phyloP scores from a whole-genome alignment of 2,888 invertebrate species.

The Euplexia lucipara region DNA sequence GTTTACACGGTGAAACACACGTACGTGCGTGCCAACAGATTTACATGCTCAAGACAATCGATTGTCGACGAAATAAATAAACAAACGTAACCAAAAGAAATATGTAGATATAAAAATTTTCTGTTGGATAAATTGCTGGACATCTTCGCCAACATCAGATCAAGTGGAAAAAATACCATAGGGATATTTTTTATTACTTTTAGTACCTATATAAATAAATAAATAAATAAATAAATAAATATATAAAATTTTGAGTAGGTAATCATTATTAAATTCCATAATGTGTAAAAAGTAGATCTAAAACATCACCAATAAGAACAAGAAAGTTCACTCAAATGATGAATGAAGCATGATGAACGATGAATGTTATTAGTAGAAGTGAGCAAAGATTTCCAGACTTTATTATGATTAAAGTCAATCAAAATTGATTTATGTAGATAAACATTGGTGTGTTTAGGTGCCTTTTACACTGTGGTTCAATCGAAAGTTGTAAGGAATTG shows the following conservation, averaged over 20 bases:
- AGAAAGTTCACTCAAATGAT: not conserved
- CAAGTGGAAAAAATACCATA: not conserved
- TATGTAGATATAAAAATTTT: not conserved
- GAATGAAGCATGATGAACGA: not conserved
- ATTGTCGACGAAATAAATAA: slow-evolving; percentile 19
- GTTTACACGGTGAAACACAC: slow-evolving; percentile 74
- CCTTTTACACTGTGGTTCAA: not conserved
- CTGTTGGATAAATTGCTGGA: not conserved
- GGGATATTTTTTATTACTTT: too few species aligned
- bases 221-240: not conserved
- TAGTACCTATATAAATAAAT: too few species aligned
- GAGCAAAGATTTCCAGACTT: not conserved
- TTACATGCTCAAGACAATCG: slow-evolving; percentile 57
- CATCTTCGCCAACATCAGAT: not conserved
- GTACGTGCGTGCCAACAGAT: slow-evolving; percentile 63
- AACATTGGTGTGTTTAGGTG: not conserved
- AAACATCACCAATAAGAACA: not conserved
- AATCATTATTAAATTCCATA: not conserved
- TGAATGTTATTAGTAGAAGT: not conserved
- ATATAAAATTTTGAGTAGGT: not conserved
- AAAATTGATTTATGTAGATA: not conserved
- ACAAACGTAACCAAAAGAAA: not conserved
- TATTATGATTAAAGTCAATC: not conserved
- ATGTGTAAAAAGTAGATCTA: not conserved
- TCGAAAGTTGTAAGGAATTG: not conserved